Evolutionary conservation across 2,888 invertebrate species (phyloP).

Genomic region (Tromatobia lineatoria): DNA sequence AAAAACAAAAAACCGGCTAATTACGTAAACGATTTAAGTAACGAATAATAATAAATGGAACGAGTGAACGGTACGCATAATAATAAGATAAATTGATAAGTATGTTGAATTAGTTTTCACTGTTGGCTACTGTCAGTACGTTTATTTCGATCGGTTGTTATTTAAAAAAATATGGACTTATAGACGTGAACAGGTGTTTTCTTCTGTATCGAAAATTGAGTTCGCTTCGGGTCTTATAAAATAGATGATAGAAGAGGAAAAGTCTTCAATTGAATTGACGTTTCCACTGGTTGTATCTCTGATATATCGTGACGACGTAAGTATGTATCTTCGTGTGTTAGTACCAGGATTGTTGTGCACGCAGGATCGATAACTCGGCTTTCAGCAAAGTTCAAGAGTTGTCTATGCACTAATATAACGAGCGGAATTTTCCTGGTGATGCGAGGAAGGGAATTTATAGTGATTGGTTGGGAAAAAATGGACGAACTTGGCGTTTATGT

Average conservation of each 20-base stretch:
- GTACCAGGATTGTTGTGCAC: slow-evolving; percentile 25
- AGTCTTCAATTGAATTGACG: slow-evolving; percentile 47
- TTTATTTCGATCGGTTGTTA: not conserved
- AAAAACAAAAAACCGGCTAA: not conserved
- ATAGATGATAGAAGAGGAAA: not conserved
- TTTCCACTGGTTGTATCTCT: slow-evolving; percentile 35
- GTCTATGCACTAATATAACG: not conserved
- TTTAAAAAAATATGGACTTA: not conserved
- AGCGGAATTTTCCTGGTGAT: not conserved
- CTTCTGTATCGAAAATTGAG: not conserved
- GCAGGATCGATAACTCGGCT: slow-evolving; percentile 35
- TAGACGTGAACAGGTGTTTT: not conserved
- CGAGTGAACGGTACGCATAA: slow-evolving; percentile 10
- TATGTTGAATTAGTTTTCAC: not conserved
- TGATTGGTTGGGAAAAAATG: not conserved
- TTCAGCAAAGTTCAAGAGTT: not conserved
- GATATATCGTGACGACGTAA: slow-evolving; percentile 54
- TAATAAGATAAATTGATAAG: not conserved
- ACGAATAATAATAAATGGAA: not conserved
- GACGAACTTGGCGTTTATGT: not conserved
- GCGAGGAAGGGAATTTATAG: not conserved
- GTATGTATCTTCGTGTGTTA: slow-evolving; percentile 15
- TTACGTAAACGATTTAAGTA: not conserved
- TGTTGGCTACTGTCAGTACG: not conserved
- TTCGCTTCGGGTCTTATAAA: not conserved